Evolutionary conservation across 2,113 vertebrate species (phyloP), one percentile per base, ranked within the genome.

Genomic region (Pedionomus torquatus): DNA sequence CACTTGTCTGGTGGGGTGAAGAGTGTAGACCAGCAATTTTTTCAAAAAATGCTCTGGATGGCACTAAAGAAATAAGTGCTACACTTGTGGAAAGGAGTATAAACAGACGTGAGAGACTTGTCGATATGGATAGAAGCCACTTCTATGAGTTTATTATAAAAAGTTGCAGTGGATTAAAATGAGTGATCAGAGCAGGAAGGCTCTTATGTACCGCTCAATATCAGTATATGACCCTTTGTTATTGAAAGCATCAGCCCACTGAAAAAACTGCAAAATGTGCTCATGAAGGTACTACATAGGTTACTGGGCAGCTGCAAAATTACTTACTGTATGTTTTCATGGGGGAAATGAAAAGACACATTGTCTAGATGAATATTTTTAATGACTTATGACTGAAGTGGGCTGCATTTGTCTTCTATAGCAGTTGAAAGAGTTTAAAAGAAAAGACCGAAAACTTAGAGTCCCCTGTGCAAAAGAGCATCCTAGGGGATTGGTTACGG

Each of bases 341-440:
- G 20, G 21, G 78, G 89, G 49, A 94, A 94, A 93, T 79, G 75
- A 83, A 95, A 68, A 84, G 54, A 41, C n/a, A 57, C 35, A 37
- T 88, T 89, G 12, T 63, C 41, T 83, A 93, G 43, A 63, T 83
- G 60, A 75, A 52, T 92, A 66, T 95, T 92, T 78, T 78, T 90
- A 94, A 80, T 68, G 54, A 78, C 43, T 88, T n/a, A 23, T 14
- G 7, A 58, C 33, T 66, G 52, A 77, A 87, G 65, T 86, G 72
- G 46, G 39, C 20, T 95, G 39, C 28, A 61, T 87, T 79, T 96
- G 69, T 89, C 87, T 97, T 92, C 43, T 68, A 7, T 9, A 65
- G 23, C 60, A 93, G n/a, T 84, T 72, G 77, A 55, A 97, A 84
- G 76, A 95, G 37, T 81, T 90, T 94, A 78, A 89, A 89, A 89